Conservation (phyloP, 1,140 invertebrate genomes). For the Aleiodes sp. region DNA sequence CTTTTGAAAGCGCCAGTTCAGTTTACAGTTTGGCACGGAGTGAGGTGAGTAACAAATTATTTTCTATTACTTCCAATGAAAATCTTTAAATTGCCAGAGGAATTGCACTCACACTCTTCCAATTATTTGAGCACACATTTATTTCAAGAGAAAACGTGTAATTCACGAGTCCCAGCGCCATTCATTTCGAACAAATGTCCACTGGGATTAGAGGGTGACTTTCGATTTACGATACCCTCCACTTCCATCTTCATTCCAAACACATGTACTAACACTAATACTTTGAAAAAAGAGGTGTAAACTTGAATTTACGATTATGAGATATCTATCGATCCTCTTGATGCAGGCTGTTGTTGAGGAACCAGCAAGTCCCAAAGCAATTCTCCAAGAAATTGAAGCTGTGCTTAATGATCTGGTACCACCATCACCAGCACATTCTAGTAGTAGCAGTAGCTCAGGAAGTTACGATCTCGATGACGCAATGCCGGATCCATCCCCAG, state of each 20-base stretch:
- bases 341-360: constrained; percentile 59
- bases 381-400: constrained; percentile 55
- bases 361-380: constrained; percentile 54
- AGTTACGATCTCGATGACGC: constrained; percentile 65
- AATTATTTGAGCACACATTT: too few species aligned
- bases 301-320: constrained; percentile 3
- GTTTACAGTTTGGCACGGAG: constrained; percentile 78
- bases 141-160: too few species aligned
- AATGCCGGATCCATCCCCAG: constrained; percentile 49
- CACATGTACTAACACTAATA: neutral
- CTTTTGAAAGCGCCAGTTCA: constrained; percentile 83
- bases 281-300: neutral
- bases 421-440: constrained; percentile 54
- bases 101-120: too few species aligned
- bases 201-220: neutral
- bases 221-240: neutral
- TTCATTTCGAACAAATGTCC: neutral
- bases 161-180: neutral
- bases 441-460: constrained; percentile 68
- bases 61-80: too few species aligned
- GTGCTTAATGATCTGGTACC: constrained; percentile 45
- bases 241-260: neutral
- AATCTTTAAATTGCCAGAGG: too few species aligned
- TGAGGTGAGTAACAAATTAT: constrained; percentile 70
- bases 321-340: constrained; percentile 4